Evolutionary conservation across 2,888 invertebrate genomes (phyloP), one percentile per base, ranked within the genome.

Genomic region (Trissonchulus sp.): DNA sequence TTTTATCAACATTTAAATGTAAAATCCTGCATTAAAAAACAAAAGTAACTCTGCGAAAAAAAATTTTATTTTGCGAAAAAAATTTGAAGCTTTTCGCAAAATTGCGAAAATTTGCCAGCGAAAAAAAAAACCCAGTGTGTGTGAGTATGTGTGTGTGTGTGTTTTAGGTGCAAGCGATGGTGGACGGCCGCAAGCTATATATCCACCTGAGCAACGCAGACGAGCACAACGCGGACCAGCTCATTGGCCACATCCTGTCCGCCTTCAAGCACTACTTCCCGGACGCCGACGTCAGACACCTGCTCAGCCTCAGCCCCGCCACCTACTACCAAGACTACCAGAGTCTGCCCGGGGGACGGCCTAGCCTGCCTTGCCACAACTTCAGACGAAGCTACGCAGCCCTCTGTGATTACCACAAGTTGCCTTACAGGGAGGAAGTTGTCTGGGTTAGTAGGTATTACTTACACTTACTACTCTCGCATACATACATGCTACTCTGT

Each of bases 341-440:
- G 1, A 38, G 77, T 1, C 76, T 83, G 68, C 81, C 82, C 8
- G 63, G 68, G 0, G 72, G 78, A 8, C 79, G 75, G 2, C 81
- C 81, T 1, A 71, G 80, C 28, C 77, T 83, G 48, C 93, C 97
- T 1, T 98, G 97, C 84, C 95, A 96, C 2, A 95, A 95, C 78
- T 98, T 96, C 86, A 93, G 96, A 63, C 92, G 93, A 78, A 95
- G 95, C 86, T 98, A 98, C 87, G 94, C 94, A 74, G 95, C 96
- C 84, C 94, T 96, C 92, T 98, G 97, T 86, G 97, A 98, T 87
- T 92, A 92, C 83, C 93, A 94, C 85, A 91, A 92, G 83, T 91
- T 94, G 81, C 93, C 94, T 63, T 96, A 93, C 86, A 89, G 95
- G 84, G 97, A 97, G 83, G 97, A 98, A 88, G 96, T 98, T 31